Evolutionary conservation across 2,797 vertebrate species (phyloP), one percentile per base, ranked within the genome.

Genomic region (Poeciliopsis turneri): DNA sequence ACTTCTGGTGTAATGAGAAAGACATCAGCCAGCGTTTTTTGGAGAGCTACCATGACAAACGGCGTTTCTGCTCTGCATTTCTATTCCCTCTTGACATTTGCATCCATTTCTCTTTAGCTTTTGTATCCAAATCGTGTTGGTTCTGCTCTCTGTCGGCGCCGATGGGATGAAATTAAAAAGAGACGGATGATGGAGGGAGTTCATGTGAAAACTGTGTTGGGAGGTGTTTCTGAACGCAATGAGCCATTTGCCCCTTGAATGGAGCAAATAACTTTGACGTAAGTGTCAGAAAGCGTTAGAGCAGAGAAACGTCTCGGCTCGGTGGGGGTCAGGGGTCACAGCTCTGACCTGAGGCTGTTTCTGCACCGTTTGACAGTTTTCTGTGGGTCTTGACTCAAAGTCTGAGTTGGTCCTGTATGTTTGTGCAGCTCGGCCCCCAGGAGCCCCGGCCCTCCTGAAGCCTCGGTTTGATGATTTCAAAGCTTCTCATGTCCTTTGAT

Each of bases 101-200:
- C 30, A 57, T 76, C 49, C 43, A 10, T 9, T 75, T 20, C 43
- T 74, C 12, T 46, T 39, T 41, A 0, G 4, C 20, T 23, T 43
- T 64, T 36, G 39, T 46, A 5, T 70, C 12, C 5, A 55, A 46
- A 74, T 33, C 30, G 16, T 9, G 28, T 71, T 39, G 45, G 20
- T 36, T 36, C 15, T 30, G 12, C 25, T 1, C 39, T 6, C 45
- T 20, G 49, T 12, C 49, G 13, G 68, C 41, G 25, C n/a, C 6
- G 41, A 70, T 28, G 7, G 74, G 16, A 10, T n/a, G 43, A 57
- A n/a, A 83, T 53, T 75, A 72, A 57, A 69, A 78, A 43, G 39
- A 68, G 72, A 51, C 23, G 16, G 2, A 45, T 69, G 71, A 79
- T 46, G 43, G 47, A 72, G 71, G 36, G 59, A n/a, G 12, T 46